These are phyloP conservation scores for Entomyzon cyanotis DNA, from an alignment of 2,113 vertebrate genomes.

Conservation along the genomic window DNA sequence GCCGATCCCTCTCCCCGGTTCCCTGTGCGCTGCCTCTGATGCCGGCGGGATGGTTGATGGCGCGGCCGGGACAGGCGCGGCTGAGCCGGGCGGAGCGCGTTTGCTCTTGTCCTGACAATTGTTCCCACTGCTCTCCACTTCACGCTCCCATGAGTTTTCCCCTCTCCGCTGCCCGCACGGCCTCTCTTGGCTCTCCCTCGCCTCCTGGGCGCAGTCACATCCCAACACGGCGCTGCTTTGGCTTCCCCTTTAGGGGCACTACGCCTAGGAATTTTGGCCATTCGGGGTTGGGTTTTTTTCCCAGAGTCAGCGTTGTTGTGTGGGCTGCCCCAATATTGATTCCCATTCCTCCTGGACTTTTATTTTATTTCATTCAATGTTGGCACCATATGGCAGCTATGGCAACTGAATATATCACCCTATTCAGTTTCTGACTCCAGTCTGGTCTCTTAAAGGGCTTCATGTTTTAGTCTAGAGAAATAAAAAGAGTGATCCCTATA, in stretches of 20 bases:
- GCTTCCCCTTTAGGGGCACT: neutral
- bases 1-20: neutral
- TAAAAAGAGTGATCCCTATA: neutral
- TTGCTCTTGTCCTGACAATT: neutral
- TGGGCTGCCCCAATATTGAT: slow-evolving; percentile 33
- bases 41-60: neutral
- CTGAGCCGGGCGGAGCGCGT: neutral
- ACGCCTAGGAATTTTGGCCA: neutral
- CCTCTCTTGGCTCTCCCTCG: neutral
- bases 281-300: neutral
- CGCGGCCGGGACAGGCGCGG: neutral
- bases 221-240: neutral
- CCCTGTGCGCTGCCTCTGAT: neutral
- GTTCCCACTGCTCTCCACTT: neutral
- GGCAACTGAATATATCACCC: slow-evolving; percentile 70
- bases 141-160: neutral
- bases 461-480: neutral
- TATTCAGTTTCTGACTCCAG: slow-evolving; percentile 41
- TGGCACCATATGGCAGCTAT: slow-evolving; percentile 70
- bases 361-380: slow-evolving; percentile 61
- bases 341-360: slow-evolving; percentile 22
- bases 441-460: slow-evolving; percentile 27
- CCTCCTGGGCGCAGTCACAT: neutral
- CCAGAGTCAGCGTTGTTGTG: neutral
- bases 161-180: neutral